Base-by-base conservation (phyloP, 2,888 invertebrate species). In the Rapana venosa region DNA sequence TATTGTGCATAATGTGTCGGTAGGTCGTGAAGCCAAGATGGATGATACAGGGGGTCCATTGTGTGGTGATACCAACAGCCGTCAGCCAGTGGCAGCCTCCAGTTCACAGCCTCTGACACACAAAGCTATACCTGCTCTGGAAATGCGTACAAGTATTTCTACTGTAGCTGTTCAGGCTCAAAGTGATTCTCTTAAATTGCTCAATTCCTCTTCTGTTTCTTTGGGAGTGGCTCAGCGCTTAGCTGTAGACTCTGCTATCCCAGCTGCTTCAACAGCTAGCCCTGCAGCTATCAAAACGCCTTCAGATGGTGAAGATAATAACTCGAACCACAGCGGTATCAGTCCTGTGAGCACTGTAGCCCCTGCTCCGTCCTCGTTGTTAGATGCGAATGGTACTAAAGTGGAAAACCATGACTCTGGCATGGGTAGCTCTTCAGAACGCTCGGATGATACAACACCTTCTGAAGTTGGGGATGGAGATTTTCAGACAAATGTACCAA, bases 381-480 rank as follows among this genome's bases (percentile, higher is more conserved):
- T 93, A 79, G 94, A 95, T 87, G 92, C 92, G 22, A 90, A 91
- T 35, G 90, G 92, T 81, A 93, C 92, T 35, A 94, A 94, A 88
- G 92, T 92, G 26, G 94, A 94, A 91, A 95, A 94, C 92, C 94
- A 95, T 92, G 95, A 95, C 89, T 95, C 95, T 36, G 95, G 95
- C 88, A 92, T 95, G 13, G 94, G 95, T 32, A 95, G 94, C 91
- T 94, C 94, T 35, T 95, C 95, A 35, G 95, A 95, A 89, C 92
- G 94, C 85, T 94, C 95, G 5, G 94, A 95, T 90, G 95, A 94
- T 90, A 92, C 92, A 90, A 91, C 91, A 61, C 94, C 95, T 87
- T 94, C 94, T 87, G 94, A 95, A 92, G 93, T 93, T 32, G 94
- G 94, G 88, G 94, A 95, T 92, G 92, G 92, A 87, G 94, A 95